These are phyloP conservation scores for Serranochromis macrocephalus DNA, from an alignment of 2,113 vertebrate genomes.

Conservation along the genomic window DNA sequence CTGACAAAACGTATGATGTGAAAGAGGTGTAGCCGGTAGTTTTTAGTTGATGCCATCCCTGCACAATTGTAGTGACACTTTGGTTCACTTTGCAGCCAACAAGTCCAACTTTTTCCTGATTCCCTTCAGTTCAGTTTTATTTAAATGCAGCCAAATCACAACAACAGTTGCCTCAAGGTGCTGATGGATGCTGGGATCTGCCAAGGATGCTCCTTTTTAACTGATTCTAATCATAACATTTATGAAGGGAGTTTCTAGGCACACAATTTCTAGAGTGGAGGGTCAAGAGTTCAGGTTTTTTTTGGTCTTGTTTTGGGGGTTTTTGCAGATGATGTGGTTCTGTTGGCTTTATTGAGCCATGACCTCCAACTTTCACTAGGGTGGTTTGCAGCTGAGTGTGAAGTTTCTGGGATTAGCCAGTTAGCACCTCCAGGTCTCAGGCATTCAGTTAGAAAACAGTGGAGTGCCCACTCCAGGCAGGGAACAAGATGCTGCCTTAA, in stretches of 20 bases:
- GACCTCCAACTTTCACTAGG: background rate
- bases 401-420: background rate
- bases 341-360: background rate
- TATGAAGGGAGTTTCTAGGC: background rate
- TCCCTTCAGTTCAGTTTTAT: background rate
- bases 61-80: background rate
- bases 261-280: background rate
- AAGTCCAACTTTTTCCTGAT: background rate
- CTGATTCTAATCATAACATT: background rate
- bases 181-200: background rate
- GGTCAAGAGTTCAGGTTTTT: background rate
- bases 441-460: background rate
- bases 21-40: background rate
- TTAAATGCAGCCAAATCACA: background rate
- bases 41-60: background rate
- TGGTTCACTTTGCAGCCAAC: background rate
- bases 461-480: background rate
- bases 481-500: background rate
- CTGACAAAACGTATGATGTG: background rate
- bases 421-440: background rate
- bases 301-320: fast-evolving
- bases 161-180: background rate
- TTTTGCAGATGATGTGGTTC: background rate
- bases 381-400: background rate
- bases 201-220: background rate